Base-by-base conservation (phyloP, 2,113 vertebrate genomes). In the Cisticola juncidis region DNA sequence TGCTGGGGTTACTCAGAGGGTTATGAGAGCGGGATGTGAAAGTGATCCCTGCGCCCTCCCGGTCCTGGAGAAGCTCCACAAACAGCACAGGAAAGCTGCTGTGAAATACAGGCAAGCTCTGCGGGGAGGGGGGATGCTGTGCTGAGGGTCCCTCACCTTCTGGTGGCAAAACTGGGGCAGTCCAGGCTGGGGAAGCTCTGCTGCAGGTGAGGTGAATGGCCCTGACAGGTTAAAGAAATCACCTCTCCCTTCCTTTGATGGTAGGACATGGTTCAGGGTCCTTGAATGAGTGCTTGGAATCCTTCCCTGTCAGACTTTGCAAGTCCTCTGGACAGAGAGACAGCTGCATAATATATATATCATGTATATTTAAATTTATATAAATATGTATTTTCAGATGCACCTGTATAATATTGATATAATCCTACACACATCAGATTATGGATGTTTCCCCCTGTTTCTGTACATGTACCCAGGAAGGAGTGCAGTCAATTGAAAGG, bases 41-140 rank as follows among this genome's bases (percentile, higher is more conserved):
- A 64, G 33, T 1, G 6, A 66, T 62, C 76, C 74, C 69, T 47
- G 58, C 1, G 33, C 35, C 35, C 40, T 21, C 2, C 1, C 3
- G 2, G 29, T 6, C 36, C 81, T 5, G 0, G 5, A 28, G n/a
- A 18, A 1, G 0, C 35, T 6, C 29, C 12, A 28, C 20, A 7
- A 20, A 20, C n/a, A 7, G 10, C 42, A 0, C 1, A 4, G 64
- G 65, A 31, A 5, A 58, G 65, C 42, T 25, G 1, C 36, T 81
- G 56, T 33, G 0, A 42, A 28, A 5, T 1, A 4, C n/a, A 20
- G 58, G 3, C 14, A 17, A 4, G 65, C 35, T 29, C 50, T 60
- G 64, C 74, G 28, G 70, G 11, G 50, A 48, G 66, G 33, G 53
- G 68, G 33, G 42, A 8, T 50, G 73, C 20, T 62, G 25, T 20